These are phyloP conservation scores for Leptinotarsa texana DNA, from an alignment of 1,140 invertebrate genomes.

Conservation along the genomic window DNA sequence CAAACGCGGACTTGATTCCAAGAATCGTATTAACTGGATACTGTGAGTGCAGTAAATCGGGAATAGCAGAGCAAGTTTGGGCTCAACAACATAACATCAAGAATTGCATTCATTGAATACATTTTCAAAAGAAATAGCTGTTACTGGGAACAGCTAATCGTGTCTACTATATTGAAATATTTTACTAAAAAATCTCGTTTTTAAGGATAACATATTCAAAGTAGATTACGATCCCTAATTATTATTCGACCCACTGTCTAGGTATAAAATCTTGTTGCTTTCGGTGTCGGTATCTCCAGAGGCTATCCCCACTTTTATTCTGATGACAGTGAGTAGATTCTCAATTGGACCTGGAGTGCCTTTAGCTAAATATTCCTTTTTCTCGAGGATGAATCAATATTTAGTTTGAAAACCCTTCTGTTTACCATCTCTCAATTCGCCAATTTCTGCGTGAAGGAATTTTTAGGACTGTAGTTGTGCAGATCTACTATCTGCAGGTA, in stretches of 20 bases:
- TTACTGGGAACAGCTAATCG: no score
- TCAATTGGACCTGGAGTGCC: constrained; percentile 67
- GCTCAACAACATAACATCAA: no score
- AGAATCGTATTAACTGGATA: no score
- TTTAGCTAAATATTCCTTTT: constrained; percentile 65
- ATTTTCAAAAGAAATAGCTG: no score
- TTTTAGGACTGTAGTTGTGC: constrained; percentile 73
- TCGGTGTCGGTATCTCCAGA: constrained; percentile 46
- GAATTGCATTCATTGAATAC: no score
- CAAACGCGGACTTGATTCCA: no score
- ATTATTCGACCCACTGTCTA: constrained; percentile 37
- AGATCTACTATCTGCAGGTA: constrained; percentile 74
- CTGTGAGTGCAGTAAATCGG: no score
- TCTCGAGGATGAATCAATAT: constrained; percentile 62
- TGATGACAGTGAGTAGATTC: constrained; percentile 61
- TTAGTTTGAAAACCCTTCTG: constrained; percentile 64
- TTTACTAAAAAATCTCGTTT: constrained; percentile 42
- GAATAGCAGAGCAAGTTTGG: no score
- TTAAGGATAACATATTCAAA: constrained; percentile 30
- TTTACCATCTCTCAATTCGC: constrained; percentile 73
- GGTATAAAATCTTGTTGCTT: constrained; percentile 39
- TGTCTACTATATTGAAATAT: constrained; percentile 28
- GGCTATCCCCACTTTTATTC: constrained; percentile 57
- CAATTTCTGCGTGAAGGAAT: constrained; percentile 68
- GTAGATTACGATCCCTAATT: constrained; percentile 26